Base-by-base conservation (phyloP, 2,888 invertebrate species). In the Drosophila kambysellisi region DNA sequence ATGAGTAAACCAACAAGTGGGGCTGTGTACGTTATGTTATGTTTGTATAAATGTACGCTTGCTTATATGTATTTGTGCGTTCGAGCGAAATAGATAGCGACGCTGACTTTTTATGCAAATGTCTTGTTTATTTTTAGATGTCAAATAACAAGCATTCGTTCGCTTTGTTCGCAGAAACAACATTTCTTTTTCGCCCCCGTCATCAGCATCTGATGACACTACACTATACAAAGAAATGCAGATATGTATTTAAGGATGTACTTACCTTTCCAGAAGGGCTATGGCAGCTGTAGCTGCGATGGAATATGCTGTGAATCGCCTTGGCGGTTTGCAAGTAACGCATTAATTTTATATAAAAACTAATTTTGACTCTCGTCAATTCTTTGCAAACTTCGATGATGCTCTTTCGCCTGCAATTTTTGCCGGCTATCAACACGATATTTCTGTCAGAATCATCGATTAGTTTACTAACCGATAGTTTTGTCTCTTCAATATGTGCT, bases 1-100 rank as follows among this genome's bases (percentile, higher is more conserved):
- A 46, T 15, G 46, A 46, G 65, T 63, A 66, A 63, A 70, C 75
- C 85, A 85, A 89, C 89, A 85, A 89, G 88, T 85, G 86, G 86
- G 48, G 25, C 48, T 53, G 33, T 29, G 30, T 46, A 35, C 43
- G 51, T 68, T 35, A 33, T 30, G 6, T 43, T 46, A 52, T 58
- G 6, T 4, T 43, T 41, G 15, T 30, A 35, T 52, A 3, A 20
- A 43, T 41, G n/a, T 56, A 29, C 11, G 39, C 2, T 46, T 46
- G 29, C 32, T 12, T n/a, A 39, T 30, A 35, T 59, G 25, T 60
- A 53, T 72, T 32, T 61, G 51, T 64, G 59, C 60, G 72, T 32
- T 61, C 37, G 9, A 33, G 6, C 17, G 37, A n/a, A 50, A 54
- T 12, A 35, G 51, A 37, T 50, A 48, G 67, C 60, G 50, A 51